Conservation (phyloP, 2,113 vertebrate genomes). For the Mixornis gularis region DNA sequence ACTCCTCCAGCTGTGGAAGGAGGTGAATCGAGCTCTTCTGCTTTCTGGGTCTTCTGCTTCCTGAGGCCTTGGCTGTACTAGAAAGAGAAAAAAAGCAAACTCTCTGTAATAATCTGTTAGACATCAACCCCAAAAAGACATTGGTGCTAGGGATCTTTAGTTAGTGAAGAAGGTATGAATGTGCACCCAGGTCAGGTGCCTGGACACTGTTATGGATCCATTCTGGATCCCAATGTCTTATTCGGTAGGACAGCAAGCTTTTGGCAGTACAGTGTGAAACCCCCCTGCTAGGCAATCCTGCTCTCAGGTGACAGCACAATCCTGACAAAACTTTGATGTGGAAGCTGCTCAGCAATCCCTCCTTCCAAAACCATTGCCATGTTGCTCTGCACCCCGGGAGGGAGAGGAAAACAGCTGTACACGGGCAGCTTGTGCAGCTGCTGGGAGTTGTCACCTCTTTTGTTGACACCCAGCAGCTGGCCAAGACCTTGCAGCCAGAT, state of each 20-base stretch:
- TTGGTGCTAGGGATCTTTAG: background rate
- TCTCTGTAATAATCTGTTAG: background rate
- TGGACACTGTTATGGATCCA: rapidly evolving
- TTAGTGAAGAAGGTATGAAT: background rate
- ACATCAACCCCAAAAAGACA: background rate
- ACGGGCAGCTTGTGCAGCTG: background rate
- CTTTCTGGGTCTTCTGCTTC: background rate
- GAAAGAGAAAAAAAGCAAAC: background rate
- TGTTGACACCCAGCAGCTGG: conserved; percentile 31
- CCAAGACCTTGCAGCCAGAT: conserved; percentile 49
- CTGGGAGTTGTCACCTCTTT: background rate
- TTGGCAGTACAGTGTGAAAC: background rate
- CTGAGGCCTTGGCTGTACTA: background rate
- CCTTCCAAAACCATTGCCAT: background rate
- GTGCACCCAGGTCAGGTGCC: background rate
- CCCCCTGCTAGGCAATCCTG: rapidly evolving
- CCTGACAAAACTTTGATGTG: background rate
- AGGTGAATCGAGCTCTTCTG: rapidly evolving
- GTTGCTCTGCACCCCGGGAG: background rate
- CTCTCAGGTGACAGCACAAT: background rate
- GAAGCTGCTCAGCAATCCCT: background rate
- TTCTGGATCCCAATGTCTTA: background rate
- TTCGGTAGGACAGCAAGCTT: background rate
- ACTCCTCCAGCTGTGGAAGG: background rate
- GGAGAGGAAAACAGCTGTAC: background rate